Percentiles rank a stretch among this genome's conserved stretches.
These are phyloP conservation scores for Thamnophis sirtalis DNA, from an alignment of 2,113 vertebrate species.

Conservation along the genomic window DNA sequence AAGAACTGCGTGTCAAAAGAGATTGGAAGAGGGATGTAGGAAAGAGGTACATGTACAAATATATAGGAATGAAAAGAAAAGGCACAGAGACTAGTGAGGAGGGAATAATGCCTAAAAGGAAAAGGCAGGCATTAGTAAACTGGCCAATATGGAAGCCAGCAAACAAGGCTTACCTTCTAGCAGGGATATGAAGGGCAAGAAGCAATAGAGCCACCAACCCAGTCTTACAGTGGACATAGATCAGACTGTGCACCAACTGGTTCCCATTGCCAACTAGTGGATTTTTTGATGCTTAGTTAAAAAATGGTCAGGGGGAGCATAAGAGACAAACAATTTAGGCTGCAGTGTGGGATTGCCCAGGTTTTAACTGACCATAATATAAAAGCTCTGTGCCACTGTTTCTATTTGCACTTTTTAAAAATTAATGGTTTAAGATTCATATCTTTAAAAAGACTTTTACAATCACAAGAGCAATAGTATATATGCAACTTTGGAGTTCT, in stretches of 20 bases:
- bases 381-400: background rate
- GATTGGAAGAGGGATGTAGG: background rate
- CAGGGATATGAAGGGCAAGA: background rate
- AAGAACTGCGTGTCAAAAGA: background rate
- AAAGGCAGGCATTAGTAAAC: background rate
- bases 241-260: background rate
- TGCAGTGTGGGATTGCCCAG: background rate
- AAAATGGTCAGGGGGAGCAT: background rate
- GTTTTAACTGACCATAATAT: background rate
- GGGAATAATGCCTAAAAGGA: background rate
- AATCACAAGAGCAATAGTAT: background rate
- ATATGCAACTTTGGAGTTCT: conserved; percentile 7
- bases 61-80: background rate
- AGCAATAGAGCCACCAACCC: background rate
- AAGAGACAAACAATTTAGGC: background rate
- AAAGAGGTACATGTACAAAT: background rate
- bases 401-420: background rate
- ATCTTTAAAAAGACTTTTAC: background rate
- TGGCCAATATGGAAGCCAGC: background rate
- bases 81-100: background rate
- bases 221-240: background rate
- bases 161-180: background rate
- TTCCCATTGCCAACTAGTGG: background rate
- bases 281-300: background rate
- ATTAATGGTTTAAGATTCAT: background rate